Percentiles rank a stretch among this genome's conserved stretches.
phyloP scores from a whole-genome alignment of 2,888 invertebrate genomes.

The Blastobasis adustella region DNA sequence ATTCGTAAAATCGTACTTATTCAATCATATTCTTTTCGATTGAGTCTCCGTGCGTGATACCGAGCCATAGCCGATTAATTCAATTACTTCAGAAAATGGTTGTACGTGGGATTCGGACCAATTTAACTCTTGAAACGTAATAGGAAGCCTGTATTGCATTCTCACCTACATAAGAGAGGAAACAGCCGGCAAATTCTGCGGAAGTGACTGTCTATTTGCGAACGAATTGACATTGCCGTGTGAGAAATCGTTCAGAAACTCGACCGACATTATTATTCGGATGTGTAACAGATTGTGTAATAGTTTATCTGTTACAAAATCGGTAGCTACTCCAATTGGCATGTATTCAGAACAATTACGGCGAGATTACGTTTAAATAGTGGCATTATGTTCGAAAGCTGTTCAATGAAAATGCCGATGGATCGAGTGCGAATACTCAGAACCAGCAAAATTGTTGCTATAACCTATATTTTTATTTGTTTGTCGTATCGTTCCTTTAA shows the following conservation, averaged over 20 bases:
- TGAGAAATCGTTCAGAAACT: slow-evolving; percentile 24
- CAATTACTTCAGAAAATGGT: background rate
- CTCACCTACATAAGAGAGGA: slow-evolving; percentile 33
- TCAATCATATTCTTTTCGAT: too few relatives aligned
- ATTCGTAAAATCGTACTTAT: too few relatives aligned
- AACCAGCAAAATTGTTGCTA: too few relatives aligned
- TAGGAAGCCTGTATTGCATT: slow-evolving; percentile 30
- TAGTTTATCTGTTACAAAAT: slow-evolving; percentile 19
- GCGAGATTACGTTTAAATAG: slow-evolving; percentile 14
- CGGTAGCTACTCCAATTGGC: slow-evolving; percentile 28
- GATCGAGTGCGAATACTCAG: too few relatives aligned
- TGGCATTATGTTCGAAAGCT: slow-evolving; percentile 22
- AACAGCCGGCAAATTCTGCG: slow-evolving; percentile 38
- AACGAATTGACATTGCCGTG: slow-evolving; percentile 29
- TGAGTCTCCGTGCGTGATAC: too few relatives aligned
- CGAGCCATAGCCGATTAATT: background rate
- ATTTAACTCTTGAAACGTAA: slow-evolving; percentile 12
- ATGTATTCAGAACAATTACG: slow-evolving; percentile 30
- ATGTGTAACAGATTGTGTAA: slow-evolving; percentile 27
- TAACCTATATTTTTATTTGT: too few relatives aligned
- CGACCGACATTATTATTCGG: slow-evolving; percentile 22
- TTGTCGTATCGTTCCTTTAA: too few relatives aligned
- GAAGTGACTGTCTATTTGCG: slow-evolving; percentile 42
- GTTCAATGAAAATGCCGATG: slow-evolving; percentile 7
- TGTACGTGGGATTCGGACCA: background rate